Base-by-base conservation (phyloP, 2,888 invertebrate genomes). In the Sycophila texana region DNA sequence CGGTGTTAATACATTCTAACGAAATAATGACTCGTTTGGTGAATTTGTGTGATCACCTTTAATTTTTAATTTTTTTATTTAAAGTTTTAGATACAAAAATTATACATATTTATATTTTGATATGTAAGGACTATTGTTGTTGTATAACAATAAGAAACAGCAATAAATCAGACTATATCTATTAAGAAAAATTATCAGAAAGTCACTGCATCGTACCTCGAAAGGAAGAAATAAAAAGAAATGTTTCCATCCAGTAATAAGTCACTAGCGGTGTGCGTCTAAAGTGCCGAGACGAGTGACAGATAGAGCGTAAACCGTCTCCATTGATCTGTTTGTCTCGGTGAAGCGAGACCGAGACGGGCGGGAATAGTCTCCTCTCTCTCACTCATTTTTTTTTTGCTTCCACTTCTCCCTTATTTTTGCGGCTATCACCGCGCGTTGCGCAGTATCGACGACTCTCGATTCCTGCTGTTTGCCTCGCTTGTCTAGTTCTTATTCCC, bases 251-350 rank as follows among this genome's bases (percentile, higher is more conserved):
- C 0, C 12, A 75, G 68, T 63, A 72, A 65, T 72, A 77, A 77
- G 67, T 73, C 60, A 60, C 63, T 26, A n/a, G 13, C n/a, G 7
- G 16, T 7, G 26, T 49, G 26, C 14, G 12, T 39, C 58, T 63
- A 77, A 77, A 77, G 74, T 74, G 61, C 61, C 68, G 61, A 7
- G 47, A 49, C 57, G 68, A 82, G 77, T 80, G 79, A 80, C 82
- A 79, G 82, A 86, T 84, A 82, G 81, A 82, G 72, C 83, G 80
- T 83, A 81, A 82, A 85, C 77, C 84, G 68, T 74, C 79, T 74
- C 83, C 85, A 87, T 86, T 87, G 86, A 86, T 86, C 86, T 85
- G 85, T 87, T 87, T 87, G 85, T 86, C 84, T 39, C 7, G 83
- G 57, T 55, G 53, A 20, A 39, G 49, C 55, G 73, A 73, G 61